Base-by-base conservation (phyloP, 2,888 invertebrate species). In the Drosophila macrospina region DNA sequence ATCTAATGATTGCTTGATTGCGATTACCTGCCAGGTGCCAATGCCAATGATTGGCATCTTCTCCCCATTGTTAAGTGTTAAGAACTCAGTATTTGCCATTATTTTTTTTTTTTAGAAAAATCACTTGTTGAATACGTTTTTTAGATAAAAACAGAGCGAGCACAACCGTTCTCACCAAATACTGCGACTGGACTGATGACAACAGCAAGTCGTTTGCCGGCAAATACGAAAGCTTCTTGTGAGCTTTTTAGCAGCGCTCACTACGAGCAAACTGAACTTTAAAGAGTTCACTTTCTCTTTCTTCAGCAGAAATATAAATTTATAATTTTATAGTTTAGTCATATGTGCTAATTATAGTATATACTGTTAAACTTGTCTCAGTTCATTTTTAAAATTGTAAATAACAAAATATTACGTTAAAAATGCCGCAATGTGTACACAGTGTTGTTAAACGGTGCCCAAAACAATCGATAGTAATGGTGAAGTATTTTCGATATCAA, bases 1-100 rank as follows among this genome's bases (percentile, higher is more conserved):
- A 26, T 15, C 5, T 13, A 36, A 4, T 39, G n/a, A 54, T 42
- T 4, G 4, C 3, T 24, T 8, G 5, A 16, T 11, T 11, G 5
- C 28, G 5, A 34, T 69, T 92, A 96, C 96, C 93, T 95, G 95
- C 96, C 96, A 96, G 62, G 96, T 96, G 61, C 96, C 96, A 86
- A 95, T 95, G 52, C 96, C 96, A 50, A 96, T 92, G 54, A 94
- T 93, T 5, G 96, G 96, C 94, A 96, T 95, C 63, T 93, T 93
- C 51, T 94, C 93, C 3, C 95, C 95, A 78, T 92, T 93, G 28
- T 92, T 92, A 1, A 94, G 90, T 7, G 88, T 89, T 50, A 93
- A 72, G 64, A 88, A 90, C 32, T 91, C 57, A 11, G 52, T 59
- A 34, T 51, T 41, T 16, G 75, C 61, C 80, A 80, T 80, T 57